Conservation (phyloP, 2,888 invertebrate species). For the Fissipunctia ypsillon region DNA sequence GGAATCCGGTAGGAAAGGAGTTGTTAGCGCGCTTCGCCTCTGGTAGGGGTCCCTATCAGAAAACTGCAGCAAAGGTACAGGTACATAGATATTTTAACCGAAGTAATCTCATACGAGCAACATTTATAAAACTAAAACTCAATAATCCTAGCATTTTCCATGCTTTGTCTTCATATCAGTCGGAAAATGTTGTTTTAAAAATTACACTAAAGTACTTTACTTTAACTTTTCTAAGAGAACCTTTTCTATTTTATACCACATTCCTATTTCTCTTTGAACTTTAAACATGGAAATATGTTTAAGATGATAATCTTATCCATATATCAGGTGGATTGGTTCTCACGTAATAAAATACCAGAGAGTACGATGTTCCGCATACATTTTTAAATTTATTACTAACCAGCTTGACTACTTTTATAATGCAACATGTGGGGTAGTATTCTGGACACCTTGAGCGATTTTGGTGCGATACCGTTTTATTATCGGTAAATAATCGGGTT, state of each 20-base stretch:
- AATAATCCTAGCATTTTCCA: neutral
- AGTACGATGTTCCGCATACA: constrained; percentile 69
- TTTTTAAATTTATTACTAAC: constrained; percentile 78
- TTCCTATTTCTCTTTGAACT: constrained; percentile 17
- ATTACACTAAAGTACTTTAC: neutral
- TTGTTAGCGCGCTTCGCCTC: too few relatives aligned
- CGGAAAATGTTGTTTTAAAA: constrained; percentile 4
- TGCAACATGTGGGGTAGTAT: constrained; percentile 57
- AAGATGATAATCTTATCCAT: constrained; percentile 55
- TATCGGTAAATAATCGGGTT: neutral
- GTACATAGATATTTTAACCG: neutral
- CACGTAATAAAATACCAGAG: constrained; percentile 62
- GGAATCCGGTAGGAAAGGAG: too few relatives aligned
- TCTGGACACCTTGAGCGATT: constrained; percentile 35
- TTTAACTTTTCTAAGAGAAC: neutral
- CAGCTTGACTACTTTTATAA: constrained; percentile 69
- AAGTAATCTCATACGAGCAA: neutral
- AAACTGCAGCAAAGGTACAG: neutral
- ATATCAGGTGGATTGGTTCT: constrained; percentile 51
- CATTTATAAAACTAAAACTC: neutral
- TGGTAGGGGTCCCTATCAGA: too few relatives aligned
- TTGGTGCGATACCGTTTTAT: constrained; percentile 28
- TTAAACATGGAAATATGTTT: constrained; percentile 38
- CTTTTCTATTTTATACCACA: neutral
- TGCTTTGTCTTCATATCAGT: neutral